A percentile compares a stretch with the other conserved stretches of the same genome.
phyloP scores from a whole-genome alignment of 2,797 vertebrate genomes.

The Clarias platycephalus region DNA sequence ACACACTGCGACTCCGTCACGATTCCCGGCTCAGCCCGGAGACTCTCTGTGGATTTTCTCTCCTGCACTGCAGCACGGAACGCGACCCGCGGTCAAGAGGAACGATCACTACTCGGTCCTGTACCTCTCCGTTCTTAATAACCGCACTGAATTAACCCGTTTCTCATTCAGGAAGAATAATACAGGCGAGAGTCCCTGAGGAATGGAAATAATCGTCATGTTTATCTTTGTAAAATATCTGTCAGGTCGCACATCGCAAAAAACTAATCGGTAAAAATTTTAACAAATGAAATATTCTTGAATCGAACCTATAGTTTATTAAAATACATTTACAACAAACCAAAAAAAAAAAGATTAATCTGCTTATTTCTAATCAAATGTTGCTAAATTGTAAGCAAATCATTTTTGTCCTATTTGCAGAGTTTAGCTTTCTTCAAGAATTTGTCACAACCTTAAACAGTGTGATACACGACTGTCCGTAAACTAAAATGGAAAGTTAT shows the following conservation, averaged over 20 bases:
- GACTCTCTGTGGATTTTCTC: neutral
- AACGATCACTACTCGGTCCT: neutral
- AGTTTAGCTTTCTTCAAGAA: too few relatives aligned
- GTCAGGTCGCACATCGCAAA: neutral
- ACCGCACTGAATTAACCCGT: neutral
- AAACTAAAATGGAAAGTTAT: too few relatives aligned
- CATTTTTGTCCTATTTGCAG: too few relatives aligned
- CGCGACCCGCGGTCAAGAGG: neutral
- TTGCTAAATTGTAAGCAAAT: too few relatives aligned
- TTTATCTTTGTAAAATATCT: neutral
- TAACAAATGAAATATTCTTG: too few relatives aligned
- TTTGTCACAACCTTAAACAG: too few relatives aligned
- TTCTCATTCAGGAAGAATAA: neutral
- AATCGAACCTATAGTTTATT: too few relatives aligned
- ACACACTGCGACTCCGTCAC: neutral
- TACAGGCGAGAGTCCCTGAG: constrained; percentile 15
- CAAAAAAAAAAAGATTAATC: too few relatives aligned
- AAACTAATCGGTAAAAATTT: too few relatives aligned
- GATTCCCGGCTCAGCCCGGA: neutral
- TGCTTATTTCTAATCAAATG: too few relatives aligned
- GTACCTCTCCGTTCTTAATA: neutral
- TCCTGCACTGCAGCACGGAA: neutral
- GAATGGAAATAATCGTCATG: constrained; percentile 20
- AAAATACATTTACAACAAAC: too few relatives aligned
- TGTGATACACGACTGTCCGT: too few relatives aligned